A percentile compares a stretch with the other conserved stretches of the same genome.
These are phyloP conservation scores for Columba guinea DNA, from an alignment of 2,797 vertebrate genomes.

Conservation along the genomic window DNA sequence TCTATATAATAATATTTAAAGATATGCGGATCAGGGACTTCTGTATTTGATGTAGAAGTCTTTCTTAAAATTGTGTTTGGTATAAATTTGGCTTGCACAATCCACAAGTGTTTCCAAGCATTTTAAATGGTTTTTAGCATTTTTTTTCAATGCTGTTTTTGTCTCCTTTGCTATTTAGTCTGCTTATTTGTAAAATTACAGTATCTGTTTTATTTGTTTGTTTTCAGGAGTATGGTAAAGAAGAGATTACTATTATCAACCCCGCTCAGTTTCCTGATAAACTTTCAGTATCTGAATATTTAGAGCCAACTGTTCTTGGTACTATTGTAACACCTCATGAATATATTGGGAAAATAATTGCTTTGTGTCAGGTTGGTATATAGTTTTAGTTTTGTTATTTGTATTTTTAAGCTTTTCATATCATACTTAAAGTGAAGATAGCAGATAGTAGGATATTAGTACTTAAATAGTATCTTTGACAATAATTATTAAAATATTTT, in stretches of 20 bases:
- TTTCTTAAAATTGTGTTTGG: neutral
- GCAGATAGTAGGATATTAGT: neutral
- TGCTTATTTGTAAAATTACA: neutral
- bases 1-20: neutral
- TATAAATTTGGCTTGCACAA: neutral
- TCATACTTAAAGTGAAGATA: neutral
- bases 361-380: slow-evolving; percentile 86
- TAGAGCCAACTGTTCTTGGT: slow-evolving; percentile 91
- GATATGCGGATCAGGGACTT: neutral
- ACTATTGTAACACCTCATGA: slow-evolving; percentile 90
- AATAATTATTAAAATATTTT: neutral
- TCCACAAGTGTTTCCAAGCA: neutral
- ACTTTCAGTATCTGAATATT: slow-evolving; percentile 84
- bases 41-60: neutral
- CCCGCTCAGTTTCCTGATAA: slow-evolving; percentile 92
- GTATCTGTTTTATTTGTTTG: neutral
- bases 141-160: neutral
- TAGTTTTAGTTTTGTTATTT: neutral
- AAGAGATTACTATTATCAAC: slow-evolving; percentile 92
- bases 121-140: neutral
- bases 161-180: neutral
- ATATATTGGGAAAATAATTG: slow-evolving; percentile 89
- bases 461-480: neutral
- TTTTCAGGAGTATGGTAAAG: slow-evolving; percentile 84
- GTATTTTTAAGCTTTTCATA: neutral